phyloP scores from a whole-genome alignment of 2,888 invertebrate genomes.

The Coleophora flavipennella region DNA sequence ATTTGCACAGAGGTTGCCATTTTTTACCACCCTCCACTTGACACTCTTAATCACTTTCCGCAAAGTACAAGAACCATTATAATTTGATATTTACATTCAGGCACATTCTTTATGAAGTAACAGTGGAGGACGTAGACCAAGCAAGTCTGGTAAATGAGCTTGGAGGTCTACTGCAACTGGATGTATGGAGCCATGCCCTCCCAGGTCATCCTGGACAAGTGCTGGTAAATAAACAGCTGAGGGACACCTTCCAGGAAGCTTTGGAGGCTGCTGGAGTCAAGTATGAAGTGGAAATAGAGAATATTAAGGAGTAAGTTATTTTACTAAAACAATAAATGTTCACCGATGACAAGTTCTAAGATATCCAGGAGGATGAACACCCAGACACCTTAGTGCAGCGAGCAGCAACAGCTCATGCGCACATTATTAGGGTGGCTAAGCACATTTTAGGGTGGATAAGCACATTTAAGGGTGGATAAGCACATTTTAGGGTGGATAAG shows the following conservation, averaged over 20 bases:
- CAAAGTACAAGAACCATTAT: too few relatives aligned
- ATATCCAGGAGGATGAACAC: too few relatives aligned
- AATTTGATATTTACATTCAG: constrained; percentile 19
- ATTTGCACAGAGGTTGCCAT: background rate
- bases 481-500: too few relatives aligned
- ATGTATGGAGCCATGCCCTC: constrained; percentile 35
- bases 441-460: too few relatives aligned
- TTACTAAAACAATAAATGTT: too few relatives aligned
- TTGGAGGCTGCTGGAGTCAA: constrained; percentile 28
- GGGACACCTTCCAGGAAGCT: constrained; percentile 29
- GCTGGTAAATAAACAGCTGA: constrained; percentile 32
- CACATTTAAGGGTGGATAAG: too few relatives aligned
- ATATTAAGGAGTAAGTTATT: constrained; percentile 45
- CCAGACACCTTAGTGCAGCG: too few relatives aligned
- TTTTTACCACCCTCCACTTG: too few relatives aligned
- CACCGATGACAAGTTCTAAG: too few relatives aligned
- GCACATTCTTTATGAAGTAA: constrained; percentile 32
- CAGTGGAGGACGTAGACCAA: constrained; percentile 27
- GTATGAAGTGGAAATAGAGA: constrained; percentile 33
- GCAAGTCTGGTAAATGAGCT: constrained; percentile 28
- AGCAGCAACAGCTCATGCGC: too few relatives aligned
- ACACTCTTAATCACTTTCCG: too few relatives aligned
- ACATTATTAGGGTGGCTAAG: too few relatives aligned
- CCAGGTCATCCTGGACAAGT: constrained; percentile 31
- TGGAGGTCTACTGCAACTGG: constrained; percentile 24